Evolutionary conservation across 2,888 invertebrate species (phyloP).

Genomic region (Ochropacha duplaris): DNA sequence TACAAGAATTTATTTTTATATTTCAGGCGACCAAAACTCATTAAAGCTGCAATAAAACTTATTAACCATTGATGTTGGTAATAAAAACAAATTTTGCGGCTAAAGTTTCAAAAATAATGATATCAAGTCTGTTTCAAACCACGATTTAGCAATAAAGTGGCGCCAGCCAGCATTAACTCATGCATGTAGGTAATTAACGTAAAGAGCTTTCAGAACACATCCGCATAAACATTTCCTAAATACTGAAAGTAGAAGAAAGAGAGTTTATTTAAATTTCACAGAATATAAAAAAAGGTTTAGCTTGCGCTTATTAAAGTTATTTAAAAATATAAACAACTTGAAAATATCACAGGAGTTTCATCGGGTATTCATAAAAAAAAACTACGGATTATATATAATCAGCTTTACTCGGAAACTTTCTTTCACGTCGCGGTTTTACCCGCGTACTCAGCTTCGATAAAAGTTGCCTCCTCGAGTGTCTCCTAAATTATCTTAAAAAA

Average conservation of each 20-base stretch:
- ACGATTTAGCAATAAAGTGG: conserved; percentile 29
- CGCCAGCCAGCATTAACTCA: conserved; percentile 16
- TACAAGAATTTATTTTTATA: background rate
- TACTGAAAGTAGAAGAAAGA: background rate
- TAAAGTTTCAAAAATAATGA: conserved; percentile 19
- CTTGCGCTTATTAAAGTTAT: too few relatives aligned
- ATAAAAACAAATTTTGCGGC: conserved; percentile 25
- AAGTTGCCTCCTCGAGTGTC: too few relatives aligned
- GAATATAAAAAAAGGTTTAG: too few relatives aligned
- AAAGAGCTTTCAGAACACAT: background rate
- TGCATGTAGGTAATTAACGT: conserved; percentile 5
- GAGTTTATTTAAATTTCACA: too few relatives aligned
- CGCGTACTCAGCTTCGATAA: too few relatives aligned
- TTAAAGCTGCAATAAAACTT: conserved; percentile 26
- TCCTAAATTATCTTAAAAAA: too few relatives aligned
- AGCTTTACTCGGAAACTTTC: too few relatives aligned
- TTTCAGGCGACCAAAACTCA: conserved; percentile 13
- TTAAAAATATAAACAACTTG: too few relatives aligned
- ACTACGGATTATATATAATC: too few relatives aligned
- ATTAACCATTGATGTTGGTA: conserved; percentile 30
- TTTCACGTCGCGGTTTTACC: too few relatives aligned
- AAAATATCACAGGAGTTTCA: too few relatives aligned
- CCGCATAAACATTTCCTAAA: background rate
- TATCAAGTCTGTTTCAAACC: conserved; percentile 12
- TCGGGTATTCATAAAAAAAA: too few relatives aligned